Evolutionary conservation across 2,797 vertebrate species (phyloP), one percentile per base, ranked within the genome.

Genomic region (Diplodus sargus): DNA sequence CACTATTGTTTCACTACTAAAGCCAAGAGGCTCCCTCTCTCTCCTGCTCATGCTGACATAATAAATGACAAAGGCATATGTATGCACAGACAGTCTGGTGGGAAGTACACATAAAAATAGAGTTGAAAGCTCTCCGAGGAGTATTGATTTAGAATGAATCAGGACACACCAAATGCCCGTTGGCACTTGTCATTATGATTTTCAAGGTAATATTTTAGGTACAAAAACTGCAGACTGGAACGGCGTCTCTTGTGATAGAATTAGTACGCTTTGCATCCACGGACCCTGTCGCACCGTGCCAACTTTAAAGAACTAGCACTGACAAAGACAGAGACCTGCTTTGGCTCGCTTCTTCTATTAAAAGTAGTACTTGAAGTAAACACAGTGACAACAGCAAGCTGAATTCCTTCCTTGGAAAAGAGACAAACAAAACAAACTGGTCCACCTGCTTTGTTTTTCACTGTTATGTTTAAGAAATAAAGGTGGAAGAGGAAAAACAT

Each of bases 51-150:
- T 14, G 13, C 53, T 47, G 73, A 76, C 57, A 87, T 67, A 70
- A 84, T 85, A 74, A 85, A 87, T 88, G 67, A 87, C 83, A 89
- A 82, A 88, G 66, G 71, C 71, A 78, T 78, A 82, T 58, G 60
- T 63, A 82, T 69, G 85, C 71, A 77, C 13, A 71, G 78, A 53
- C 77, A 78, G 76, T 84, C 81, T 77, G 68, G 47, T 76, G 74
- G 64, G 78, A 86, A 74, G 70, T 65, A 60, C 22, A 45, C 53
- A 56, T 80, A 89, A 90, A 90, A 92, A 92, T 91, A 92, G 89
- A 92, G 63, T 65, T 83, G 57, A 89, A 74, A 74, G 57, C 71
- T 81, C 56, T 86, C 84, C 75, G 80, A 83, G 74, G 76, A 56
- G 66, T 81, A 87, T 84, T 82, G 88, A 87, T 89, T 88, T 76